Percentiles rank a stretch among this genome's conserved stretches.
Conservation (phyloP, 1,140 invertebrate genomes). For the Lepidurus apus region DNA sequence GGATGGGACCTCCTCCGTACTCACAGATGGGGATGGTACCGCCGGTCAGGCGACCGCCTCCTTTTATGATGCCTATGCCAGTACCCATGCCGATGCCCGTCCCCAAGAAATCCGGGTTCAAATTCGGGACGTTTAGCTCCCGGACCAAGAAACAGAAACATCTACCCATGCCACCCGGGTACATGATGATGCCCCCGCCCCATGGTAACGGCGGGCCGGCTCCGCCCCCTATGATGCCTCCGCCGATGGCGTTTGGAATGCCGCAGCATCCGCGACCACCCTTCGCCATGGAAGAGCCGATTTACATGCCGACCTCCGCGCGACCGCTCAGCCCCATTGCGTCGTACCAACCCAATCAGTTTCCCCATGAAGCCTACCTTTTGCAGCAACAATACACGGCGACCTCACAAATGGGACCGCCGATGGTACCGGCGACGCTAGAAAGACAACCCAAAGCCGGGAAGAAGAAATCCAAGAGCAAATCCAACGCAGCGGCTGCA, state of each 20-base stretch:
- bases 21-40: conserved; percentile 35
- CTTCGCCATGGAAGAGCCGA: conserved; percentile 52
- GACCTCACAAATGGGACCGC: conserved; percentile 37
- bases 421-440: conserved; percentile 23
- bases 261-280: conserved; percentile 43
- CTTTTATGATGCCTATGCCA: conserved; percentile 38
- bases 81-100: conserved; percentile 36
- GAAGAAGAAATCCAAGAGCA: conserved; percentile 43
- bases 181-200: conserved; percentile 34
- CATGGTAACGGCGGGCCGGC: conserved; percentile 27
- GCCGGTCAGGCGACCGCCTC: conserved; percentile 35
- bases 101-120: conserved; percentile 32
- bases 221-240: conserved; percentile 38
- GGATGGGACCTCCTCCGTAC: conserved; percentile 33
- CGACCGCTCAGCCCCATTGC: conserved; percentile 54
- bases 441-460: conserved; percentile 43
- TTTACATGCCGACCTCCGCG: conserved; percentile 54
- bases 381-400: conserved; percentile 56
- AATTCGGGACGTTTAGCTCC: conserved; percentile 33
- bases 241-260: conserved; percentile 43
- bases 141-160: conserved; percentile 32
- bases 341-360: conserved; percentile 56
- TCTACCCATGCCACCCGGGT: conserved; percentile 27
- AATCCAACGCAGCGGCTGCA: conserved; percentile 38
- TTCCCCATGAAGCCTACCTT: conserved; percentile 56